Evolutionary conservation across 2,888 invertebrate genomes (phyloP).

Genomic region (Chorisops tibialis): DNA sequence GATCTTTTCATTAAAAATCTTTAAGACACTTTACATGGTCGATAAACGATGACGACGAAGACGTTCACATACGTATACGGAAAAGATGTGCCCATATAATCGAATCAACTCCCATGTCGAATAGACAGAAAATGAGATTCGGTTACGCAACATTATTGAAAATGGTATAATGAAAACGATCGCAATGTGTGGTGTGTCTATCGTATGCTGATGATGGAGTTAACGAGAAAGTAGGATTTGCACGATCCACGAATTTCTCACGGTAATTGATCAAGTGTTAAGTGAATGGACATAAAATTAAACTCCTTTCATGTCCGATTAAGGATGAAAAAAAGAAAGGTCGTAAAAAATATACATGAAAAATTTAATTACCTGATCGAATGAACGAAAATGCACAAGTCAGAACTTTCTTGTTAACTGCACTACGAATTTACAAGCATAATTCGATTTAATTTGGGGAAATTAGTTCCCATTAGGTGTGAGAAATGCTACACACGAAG

Average conservation of each 20-base stretch:
- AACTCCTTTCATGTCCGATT: no score
- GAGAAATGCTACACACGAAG: no score
- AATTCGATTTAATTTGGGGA: no score
- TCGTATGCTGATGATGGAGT: neutral
- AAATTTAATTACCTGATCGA: no score
- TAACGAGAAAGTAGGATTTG: constrained; percentile 11
- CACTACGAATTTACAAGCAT: no score
- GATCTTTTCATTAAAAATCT: no score
- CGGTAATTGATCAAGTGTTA: constrained; percentile 1
- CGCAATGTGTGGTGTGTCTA: neutral
- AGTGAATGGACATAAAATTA: no score
- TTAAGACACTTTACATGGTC: neutral
- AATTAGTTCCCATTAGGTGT: no score
- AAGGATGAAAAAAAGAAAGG: no score
- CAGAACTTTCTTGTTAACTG: no score
- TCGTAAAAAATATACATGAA: no score
- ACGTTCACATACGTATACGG: constrained; percentile 21
- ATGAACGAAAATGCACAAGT: no score
- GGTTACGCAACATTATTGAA: constrained; percentile 23
- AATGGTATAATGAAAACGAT: neutral
- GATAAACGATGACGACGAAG: constrained; percentile 23
- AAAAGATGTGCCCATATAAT: constrained; percentile 33
- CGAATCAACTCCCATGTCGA: constrained; percentile 34
- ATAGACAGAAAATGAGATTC: constrained; percentile 28
- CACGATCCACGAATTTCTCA: constrained; percentile 15